These are phyloP conservation scores for Sturnus vulgaris DNA, from an alignment of 2,113 vertebrate species.

Conservation along the genomic window DNA sequence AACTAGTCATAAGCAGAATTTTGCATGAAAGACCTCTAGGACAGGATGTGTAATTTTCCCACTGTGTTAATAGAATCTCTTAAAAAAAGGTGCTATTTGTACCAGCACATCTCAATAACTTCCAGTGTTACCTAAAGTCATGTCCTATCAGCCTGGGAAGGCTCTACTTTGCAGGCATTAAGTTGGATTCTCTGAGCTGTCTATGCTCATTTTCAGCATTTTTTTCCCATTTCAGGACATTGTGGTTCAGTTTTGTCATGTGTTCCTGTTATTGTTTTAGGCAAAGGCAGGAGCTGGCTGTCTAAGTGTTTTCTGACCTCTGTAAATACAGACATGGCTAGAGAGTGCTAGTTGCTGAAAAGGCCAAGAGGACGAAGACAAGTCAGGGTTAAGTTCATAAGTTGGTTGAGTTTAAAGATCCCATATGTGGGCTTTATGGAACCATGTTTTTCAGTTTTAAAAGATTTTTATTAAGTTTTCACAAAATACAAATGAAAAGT, in stretches of 20 bases:
- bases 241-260: not conserved
- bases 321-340: not conserved
- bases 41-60: not conserved
- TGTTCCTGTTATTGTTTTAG: not conserved
- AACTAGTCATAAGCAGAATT: not conserved
- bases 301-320: not conserved
- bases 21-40: not conserved
- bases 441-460: conserved; percentile 36
- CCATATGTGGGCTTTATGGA: conserved; percentile 56
- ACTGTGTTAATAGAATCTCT: not conserved
- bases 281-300: not conserved
- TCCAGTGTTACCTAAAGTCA: not conserved
- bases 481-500: conserved; percentile 59
- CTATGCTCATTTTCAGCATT: not conserved
- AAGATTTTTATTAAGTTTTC: conserved; percentile 64
- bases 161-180: not conserved
- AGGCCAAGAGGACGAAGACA: not conserved
- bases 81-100: not conserved
- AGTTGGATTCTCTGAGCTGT: not conserved
- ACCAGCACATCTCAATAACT: not conserved
- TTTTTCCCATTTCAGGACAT: not conserved
- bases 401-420: conserved; percentile 35
- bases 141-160: not conserved
- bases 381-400: conserved; percentile 51
- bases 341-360: not conserved